Evolutionary conservation across 2,113 vertebrate species (phyloP).

Genomic region (Sinocyclocheilus rhinocerous): DNA sequence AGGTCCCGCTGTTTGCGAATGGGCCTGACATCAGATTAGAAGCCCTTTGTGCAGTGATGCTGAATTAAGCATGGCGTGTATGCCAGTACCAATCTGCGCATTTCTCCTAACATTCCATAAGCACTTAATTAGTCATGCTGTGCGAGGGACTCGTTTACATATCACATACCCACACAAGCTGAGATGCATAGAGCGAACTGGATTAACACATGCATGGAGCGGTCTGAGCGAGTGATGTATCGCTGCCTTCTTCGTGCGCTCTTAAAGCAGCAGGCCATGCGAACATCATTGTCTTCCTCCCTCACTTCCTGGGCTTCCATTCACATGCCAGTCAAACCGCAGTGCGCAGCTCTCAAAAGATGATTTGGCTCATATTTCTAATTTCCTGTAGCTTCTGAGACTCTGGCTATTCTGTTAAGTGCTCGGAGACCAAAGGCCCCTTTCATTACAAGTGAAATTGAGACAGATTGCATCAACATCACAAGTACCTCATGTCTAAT

Average conservation of each 20-base stretch:
- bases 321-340: constrained; percentile 57
- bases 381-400: constrained; percentile 31
- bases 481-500: constrained; percentile 31
- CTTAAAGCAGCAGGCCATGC: background rate
- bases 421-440: constrained; percentile 9
- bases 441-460: constrained; percentile 33
- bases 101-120: constrained; percentile 64
- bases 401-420: constrained; percentile 30
- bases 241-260: background rate
- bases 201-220: constrained; percentile 45
- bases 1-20: constrained; percentile 57
- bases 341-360: constrained; percentile 10
- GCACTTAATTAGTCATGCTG: constrained; percentile 65
- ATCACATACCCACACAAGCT: constrained; percentile 49
- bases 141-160: constrained; percentile 44
- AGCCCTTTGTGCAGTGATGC: constrained; percentile 58
- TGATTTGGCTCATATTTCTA: constrained; percentile 39
- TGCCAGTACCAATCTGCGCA: constrained; percentile 65
- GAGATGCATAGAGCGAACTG: constrained; percentile 52
- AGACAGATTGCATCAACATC: constrained; percentile 44
- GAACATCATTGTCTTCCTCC: constrained; percentile 21
- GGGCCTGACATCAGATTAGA: constrained; percentile 58
- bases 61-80: constrained; percentile 68
- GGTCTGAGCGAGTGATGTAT: background rate
- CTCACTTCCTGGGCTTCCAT: constrained; percentile 49